Conservation (phyloP, 2,888 invertebrate species). For the Tyria jacobaeae region DNA sequence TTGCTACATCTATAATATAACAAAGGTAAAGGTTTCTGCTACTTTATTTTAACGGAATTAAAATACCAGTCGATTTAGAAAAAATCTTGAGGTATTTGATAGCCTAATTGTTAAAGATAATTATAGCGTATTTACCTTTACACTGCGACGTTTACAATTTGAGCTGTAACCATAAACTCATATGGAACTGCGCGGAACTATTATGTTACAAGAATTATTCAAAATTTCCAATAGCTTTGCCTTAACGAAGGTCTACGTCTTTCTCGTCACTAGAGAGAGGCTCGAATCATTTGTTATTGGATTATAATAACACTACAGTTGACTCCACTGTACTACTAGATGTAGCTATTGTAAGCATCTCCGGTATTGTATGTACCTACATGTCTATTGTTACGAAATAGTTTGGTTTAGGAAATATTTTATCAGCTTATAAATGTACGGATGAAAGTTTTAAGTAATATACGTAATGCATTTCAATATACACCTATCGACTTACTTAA, state of each 20-base stretch:
- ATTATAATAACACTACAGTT: conserved; percentile 54
- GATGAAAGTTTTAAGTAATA: not conserved
- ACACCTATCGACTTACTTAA: not conserved
- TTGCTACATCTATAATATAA: no score
- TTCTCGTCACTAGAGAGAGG: conserved; percentile 44
- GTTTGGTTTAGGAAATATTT: conserved; percentile 13
- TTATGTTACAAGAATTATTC: not conserved
- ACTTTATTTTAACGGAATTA: no score
- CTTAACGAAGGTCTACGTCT: conserved; percentile 40
- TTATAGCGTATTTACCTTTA: not conserved
- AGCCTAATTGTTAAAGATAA: not conserved
- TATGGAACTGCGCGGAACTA: not conserved
- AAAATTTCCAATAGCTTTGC: conserved; percentile 23
- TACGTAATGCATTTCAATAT: not conserved
- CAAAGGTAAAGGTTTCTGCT: no score
- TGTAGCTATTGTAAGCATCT: conserved; percentile 21
- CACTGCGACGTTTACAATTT: no score
- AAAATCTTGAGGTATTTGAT: not conserved
- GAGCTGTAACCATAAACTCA: not conserved
- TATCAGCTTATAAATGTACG: conserved; percentile 2
- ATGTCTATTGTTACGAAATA: conserved; percentile 6
- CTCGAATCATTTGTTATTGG: conserved; percentile 63
- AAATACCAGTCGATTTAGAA: not conserved
- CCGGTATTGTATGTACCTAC: conserved; percentile 14
- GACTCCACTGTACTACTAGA: conserved; percentile 24